A percentile compares a stretch with the other conserved stretches of the same genome.
Conservation (phyloP, 2,797 vertebrate species). For the Uromys caudimaculatus region DNA sequence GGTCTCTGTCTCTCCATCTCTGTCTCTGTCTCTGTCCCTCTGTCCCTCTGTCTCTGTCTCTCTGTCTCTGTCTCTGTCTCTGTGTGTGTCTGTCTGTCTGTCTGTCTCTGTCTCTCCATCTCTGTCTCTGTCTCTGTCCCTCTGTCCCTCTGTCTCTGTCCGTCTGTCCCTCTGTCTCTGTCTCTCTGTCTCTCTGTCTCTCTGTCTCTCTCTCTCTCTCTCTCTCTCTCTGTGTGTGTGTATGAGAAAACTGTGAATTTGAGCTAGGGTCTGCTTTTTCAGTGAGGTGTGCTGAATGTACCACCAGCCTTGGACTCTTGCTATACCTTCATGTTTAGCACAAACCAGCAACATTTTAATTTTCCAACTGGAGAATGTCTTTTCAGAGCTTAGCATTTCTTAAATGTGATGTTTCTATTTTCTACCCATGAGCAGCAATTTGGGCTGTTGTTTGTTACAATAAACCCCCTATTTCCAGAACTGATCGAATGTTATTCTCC, state of each 20-base stretch:
- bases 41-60: not conserved
- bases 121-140: not conserved
- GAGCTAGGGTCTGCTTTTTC: not conserved
- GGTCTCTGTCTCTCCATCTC: not conserved
- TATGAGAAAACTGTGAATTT: not conserved
- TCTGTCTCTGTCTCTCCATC: not conserved
- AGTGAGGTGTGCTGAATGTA: not conserved
- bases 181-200: not conserved
- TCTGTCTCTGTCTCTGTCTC: too few relatives aligned
- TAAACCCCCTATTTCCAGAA: not conserved
- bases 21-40: not conserved
- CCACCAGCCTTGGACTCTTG: not conserved
- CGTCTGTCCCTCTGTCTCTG: not conserved
- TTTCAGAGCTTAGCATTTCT: not conserved
- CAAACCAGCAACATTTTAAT: not conserved
- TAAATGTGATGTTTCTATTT: not conserved
- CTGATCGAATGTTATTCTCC: not conserved
- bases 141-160: not conserved
- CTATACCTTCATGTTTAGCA: not conserved
- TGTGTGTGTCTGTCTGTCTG: too few relatives aligned
- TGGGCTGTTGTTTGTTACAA: rapidly evolving
- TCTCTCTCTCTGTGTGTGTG: not conserved
- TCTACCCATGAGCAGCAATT: not conserved
- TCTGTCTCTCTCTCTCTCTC: too few relatives aligned
- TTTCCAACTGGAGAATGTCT: not conserved